These are phyloP conservation scores for Lithosia quadra DNA, from an alignment of 2,888 invertebrate species.

Conservation along the genomic window DNA sequence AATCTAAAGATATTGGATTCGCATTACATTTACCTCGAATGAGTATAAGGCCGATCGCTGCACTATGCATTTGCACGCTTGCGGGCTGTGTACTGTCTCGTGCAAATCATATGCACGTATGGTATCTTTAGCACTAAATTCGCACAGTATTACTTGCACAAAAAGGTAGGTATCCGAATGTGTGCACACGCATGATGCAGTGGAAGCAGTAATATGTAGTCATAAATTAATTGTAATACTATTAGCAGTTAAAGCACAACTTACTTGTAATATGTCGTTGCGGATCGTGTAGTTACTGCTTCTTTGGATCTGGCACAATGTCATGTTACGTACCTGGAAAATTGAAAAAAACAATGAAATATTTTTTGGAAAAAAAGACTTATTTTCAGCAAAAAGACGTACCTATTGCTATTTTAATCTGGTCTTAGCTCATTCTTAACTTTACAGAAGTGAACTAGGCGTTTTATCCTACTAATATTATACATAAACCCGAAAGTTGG, in stretches of 20 bases:
- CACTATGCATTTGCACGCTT: background rate
- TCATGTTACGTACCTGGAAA: constrained; percentile 63
- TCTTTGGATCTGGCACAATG: constrained; percentile 53
- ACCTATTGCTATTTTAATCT: background rate
- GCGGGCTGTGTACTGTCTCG: background rate
- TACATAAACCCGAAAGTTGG: no score
- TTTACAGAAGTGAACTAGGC: background rate
- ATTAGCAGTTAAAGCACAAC: constrained; percentile 38
- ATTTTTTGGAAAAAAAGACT: background rate
- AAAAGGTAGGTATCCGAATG: no score
- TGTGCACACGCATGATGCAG: background rate
- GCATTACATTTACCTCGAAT: background rate
- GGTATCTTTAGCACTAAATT: no score
- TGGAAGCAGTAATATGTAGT: background rate
- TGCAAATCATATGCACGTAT: background rate
- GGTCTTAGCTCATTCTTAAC: background rate
- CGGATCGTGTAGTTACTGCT: constrained; percentile 45
- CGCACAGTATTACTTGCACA: no score
- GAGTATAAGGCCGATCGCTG: background rate
- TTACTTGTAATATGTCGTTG: constrained; percentile 55
- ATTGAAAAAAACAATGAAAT: background rate
- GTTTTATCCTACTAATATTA: no score
- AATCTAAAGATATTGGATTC: background rate
- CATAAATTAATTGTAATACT: constrained; percentile 6
- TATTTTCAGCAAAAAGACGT: no score